Evolutionary conservation across 2,888 invertebrate genomes (phyloP).

Genomic region (Cheilosia variabilis): DNA sequence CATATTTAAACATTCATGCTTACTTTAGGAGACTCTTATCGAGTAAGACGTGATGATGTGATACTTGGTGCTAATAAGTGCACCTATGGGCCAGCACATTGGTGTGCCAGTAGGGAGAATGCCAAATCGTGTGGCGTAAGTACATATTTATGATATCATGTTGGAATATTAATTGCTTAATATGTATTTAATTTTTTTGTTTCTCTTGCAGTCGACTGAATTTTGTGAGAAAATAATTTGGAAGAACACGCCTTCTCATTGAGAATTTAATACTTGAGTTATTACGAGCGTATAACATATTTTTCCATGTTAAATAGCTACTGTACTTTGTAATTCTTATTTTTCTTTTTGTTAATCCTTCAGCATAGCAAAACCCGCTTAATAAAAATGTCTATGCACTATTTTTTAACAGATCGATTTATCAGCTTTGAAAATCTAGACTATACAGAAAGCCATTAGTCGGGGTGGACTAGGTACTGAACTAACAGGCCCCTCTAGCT

Average conservation of each 20-base stretch:
- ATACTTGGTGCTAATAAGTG: constrained; percentile 87
- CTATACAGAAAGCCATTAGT: too few relatives aligned
- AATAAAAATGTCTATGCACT: constrained; percentile 51
- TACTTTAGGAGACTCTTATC: constrained; percentile 19
- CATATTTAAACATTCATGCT: neutral
- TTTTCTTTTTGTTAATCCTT: constrained; percentile 18
- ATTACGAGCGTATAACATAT: constrained; percentile 19
- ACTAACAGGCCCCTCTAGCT: too few relatives aligned
- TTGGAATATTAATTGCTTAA: neutral
- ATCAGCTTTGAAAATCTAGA: neutral
- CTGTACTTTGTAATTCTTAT: constrained; percentile 19
- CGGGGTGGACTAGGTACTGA: too few relatives aligned
- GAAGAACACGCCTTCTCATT: constrained; percentile 80
- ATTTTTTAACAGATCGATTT: neutral
- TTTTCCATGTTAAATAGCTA: constrained; percentile 39
- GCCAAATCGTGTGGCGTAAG: constrained; percentile 51
- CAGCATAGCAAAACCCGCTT: constrained; percentile 34
- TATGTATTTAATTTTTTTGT: neutral
- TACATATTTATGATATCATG: neutral
- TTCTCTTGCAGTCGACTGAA: constrained; percentile 44
- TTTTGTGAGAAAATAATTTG: constrained; percentile 57
- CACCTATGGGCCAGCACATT: constrained; percentile 91
- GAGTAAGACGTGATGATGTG: constrained; percentile 33
- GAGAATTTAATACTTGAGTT: constrained; percentile 27
- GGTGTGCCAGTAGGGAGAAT: constrained; percentile 85